phyloP scores from a whole-genome alignment of 1,140 invertebrate genomes.

The Leguminivora glycinivorella region DNA sequence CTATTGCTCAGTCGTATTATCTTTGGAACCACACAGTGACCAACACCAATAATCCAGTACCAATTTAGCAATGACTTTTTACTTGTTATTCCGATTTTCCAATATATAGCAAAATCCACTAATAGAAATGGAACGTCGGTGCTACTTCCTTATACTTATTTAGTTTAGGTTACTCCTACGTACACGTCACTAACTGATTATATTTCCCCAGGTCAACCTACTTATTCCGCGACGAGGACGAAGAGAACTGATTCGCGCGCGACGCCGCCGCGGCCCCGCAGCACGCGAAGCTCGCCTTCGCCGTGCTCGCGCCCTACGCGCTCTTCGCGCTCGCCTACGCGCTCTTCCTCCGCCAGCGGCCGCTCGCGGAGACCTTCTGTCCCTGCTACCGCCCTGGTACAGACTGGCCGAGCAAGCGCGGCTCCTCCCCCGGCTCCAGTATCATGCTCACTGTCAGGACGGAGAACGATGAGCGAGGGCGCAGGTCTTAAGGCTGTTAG shows the following conservation, averaged over 20 bases:
- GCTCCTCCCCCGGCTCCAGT: conserved; percentile 20
- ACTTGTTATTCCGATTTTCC: too few species aligned
- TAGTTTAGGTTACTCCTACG: too few species aligned
- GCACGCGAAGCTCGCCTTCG: conserved; percentile 44
- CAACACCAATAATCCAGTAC: too few species aligned
- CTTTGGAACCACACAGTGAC: too few species aligned
- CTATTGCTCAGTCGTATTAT: background rate
- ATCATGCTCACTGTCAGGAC: background rate
- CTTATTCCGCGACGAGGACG: conserved; percentile 89
- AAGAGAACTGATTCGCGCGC: conserved; percentile 78
- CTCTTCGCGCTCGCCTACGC: conserved; percentile 44
- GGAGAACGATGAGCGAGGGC: conserved; percentile 8
- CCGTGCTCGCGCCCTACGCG: conserved; percentile 62
- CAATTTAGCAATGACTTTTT: too few species aligned
- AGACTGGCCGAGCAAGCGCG: conserved; percentile 29
- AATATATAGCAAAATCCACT: too few species aligned
- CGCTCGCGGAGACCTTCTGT: conserved; percentile 33
- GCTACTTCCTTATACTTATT: too few species aligned
- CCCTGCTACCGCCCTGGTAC: background rate
- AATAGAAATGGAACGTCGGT: too few species aligned
- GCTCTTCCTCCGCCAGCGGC: conserved; percentile 43
- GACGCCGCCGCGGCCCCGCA: conserved; percentile 42
- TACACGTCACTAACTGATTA: too few species aligned
- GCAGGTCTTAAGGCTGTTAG: background rate
- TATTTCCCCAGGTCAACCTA: conserved; percentile 84